These are phyloP conservation scores for Drosophila nigromelanica DNA, from an alignment of 1,140 invertebrate genomes.

Conservation along the genomic window DNA sequence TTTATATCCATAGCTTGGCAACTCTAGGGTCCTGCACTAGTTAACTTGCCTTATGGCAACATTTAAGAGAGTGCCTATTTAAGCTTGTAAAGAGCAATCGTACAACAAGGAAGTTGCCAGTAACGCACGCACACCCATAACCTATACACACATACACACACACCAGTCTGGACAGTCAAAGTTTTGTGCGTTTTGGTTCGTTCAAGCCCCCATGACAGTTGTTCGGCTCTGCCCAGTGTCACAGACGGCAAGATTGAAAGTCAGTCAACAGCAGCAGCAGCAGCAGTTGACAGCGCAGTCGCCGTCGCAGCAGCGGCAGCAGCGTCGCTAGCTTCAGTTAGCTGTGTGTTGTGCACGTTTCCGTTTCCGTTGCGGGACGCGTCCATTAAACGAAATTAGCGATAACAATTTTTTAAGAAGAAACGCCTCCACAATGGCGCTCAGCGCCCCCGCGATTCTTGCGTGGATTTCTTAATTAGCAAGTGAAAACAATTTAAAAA, in stretches of 20 bases:
- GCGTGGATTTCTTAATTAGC: conserved; percentile 39
- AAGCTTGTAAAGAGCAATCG: conserved; percentile 12
- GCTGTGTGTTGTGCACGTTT: conserved; percentile 41
- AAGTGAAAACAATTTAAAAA: neutral
- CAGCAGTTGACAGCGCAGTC: conserved; percentile 18
- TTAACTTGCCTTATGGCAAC: neutral
- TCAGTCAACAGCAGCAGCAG: conserved; percentile 17
- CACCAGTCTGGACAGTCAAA: conserved; percentile 11
- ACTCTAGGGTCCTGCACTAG: conserved; percentile 14
- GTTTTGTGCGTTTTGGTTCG: conserved; percentile 19
- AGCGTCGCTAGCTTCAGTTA: conserved; percentile 26
- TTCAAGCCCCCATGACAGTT: conserved; percentile 29
- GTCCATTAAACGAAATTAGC: conserved; percentile 36
- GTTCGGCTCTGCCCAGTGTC: conserved; percentile 13
- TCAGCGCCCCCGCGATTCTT: neutral
- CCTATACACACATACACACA: neutral
- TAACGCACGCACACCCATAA: conserved; percentile 1
- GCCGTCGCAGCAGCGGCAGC: conserved; percentile 10
- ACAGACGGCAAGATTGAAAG: conserved; percentile 49
- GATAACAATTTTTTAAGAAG: neutral
- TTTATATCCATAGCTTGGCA: conserved; percentile 12
- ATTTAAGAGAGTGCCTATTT: conserved; percentile 29
- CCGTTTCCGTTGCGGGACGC: conserved; percentile 10
- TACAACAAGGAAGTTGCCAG: conserved; percentile 32
- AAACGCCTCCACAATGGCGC: conserved; percentile 6